phyloP scores from a whole-genome alignment of 2,888 invertebrate genomes.

The Eupeodes latifasciatus region DNA sequence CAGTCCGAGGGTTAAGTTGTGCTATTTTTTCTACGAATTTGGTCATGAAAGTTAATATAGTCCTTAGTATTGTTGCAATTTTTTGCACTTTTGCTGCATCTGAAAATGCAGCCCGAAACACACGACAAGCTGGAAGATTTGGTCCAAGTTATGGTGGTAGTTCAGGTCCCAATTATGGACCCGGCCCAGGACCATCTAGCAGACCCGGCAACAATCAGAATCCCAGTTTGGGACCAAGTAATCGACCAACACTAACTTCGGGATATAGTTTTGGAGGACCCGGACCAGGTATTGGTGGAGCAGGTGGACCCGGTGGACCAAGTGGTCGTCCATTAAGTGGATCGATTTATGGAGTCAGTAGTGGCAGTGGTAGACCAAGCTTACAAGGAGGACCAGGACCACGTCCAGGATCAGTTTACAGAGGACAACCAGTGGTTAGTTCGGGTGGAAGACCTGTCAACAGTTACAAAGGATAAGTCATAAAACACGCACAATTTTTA shows the following conservation, averaged over 20 bases:
- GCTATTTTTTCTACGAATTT: not conserved
- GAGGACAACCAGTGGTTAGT: constrained; percentile 38
- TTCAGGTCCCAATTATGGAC: constrained; percentile 55
- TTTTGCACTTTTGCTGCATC: constrained; percentile 52
- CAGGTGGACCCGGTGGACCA: constrained; percentile 64
- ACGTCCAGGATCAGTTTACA: constrained; percentile 52
- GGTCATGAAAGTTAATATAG: constrained; percentile 54
- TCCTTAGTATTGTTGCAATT: constrained; percentile 52
- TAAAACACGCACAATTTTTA: too few relatives aligned
- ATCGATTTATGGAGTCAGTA: constrained; percentile 73
- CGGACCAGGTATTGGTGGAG: constrained; percentile 34
- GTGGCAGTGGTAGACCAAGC: constrained; percentile 57
- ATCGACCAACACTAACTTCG: constrained; percentile 52
- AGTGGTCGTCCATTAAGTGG: constrained; percentile 77
- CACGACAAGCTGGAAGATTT: constrained; percentile 75
- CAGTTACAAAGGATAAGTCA: constrained; percentile 59
- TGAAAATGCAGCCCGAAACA: constrained; percentile 46
- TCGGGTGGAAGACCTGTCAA: constrained; percentile 50
- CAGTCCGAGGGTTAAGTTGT: constrained; percentile 43
- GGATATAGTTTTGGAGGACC: constrained; percentile 75
- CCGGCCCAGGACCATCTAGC: constrained; percentile 48
- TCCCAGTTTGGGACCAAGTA: constrained; percentile 39
- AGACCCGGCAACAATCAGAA: constrained; percentile 52
- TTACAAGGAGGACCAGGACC: constrained; percentile 53
- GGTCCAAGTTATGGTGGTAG: constrained; percentile 51